A percentile compares a stretch with the other conserved stretches of the same genome.
These are phyloP conservation scores for Camarhynchus parvulus DNA, from an alignment of 2,113 vertebrate species.

Conservation along the genomic window DNA sequence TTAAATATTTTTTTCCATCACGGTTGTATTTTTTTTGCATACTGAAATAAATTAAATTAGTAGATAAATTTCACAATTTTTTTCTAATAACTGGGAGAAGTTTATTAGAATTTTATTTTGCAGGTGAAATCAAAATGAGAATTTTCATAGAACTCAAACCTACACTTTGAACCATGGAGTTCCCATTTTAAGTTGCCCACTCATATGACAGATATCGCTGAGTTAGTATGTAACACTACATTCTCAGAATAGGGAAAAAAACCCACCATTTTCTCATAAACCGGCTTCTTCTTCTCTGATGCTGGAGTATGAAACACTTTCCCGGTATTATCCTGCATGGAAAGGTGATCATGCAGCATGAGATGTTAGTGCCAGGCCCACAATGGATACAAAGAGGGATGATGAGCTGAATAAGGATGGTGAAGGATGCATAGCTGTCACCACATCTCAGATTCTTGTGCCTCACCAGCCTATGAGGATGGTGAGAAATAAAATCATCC, in stretches of 20 bases:
- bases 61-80: not conserved
- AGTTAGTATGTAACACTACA: not conserved
- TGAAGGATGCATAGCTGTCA: not conserved
- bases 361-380: not conserved
- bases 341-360: not conserved
- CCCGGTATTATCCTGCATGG: not conserved
- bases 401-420: not conserved
- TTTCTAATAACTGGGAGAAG: not conserved
- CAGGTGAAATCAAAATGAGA: not conserved
- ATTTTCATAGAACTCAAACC: not conserved
- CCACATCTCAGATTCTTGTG: not conserved
- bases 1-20: not conserved
- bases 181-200: not conserved
- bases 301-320: not conserved
- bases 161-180: not conserved
- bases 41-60: not conserved
- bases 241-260: not conserved
- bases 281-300: not conserved
- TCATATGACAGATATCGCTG: not conserved
- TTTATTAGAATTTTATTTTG: not conserved
- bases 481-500: not conserved
- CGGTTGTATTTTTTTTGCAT: not conserved
- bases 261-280: not conserved
- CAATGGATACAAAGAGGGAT: fast-evolving
- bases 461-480: not conserved